These are phyloP conservation scores for Drosophila histrio DNA, from an alignment of 2,888 invertebrate species.

Conservation along the genomic window DNA sequence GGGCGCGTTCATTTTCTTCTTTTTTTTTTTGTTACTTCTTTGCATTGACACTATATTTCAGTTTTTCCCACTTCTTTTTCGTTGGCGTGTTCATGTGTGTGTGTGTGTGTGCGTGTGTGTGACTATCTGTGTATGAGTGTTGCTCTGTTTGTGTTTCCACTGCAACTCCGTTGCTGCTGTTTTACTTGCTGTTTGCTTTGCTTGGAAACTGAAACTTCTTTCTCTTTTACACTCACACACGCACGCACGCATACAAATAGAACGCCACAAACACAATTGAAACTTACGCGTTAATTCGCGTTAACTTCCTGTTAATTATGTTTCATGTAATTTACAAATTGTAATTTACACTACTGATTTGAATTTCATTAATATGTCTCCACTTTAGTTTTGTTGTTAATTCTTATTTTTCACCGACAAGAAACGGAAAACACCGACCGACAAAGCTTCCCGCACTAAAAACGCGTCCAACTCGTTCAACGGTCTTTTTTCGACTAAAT, in stretches of 20 bases:
- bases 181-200: constrained; percentile 56
- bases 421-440: constrained; percentile 59
- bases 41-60: constrained; percentile 66
- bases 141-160: constrained; percentile 69
- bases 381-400: constrained; percentile 42
- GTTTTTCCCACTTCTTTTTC: constrained; percentile 64
- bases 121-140: constrained; percentile 30
- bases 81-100: constrained; percentile 35
- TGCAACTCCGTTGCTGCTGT: constrained; percentile 65
- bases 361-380: constrained; percentile 39
- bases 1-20: constrained; percentile 45
- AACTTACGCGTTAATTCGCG: constrained; percentile 58
- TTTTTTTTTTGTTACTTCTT: constrained; percentile 38
- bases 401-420: constrained; percentile 60
- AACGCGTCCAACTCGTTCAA: constrained; percentile 46
- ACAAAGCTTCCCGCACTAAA: constrained; percentile 46
- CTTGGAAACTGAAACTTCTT: constrained; percentile 70
- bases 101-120: constrained; percentile 27
- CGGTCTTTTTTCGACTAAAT: constrained; percentile 33
- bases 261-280: constrained; percentile 39
- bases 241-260: constrained; percentile 29
- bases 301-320: constrained; percentile 16
- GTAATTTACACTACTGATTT: constrained; percentile 33
- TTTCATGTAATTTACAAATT: constrained; percentile 33
- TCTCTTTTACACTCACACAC: constrained; percentile 62